A percentile compares a stretch with the other conserved stretches of the same genome.
Evolutionary conservation across 2,888 invertebrate genomes (phyloP).

Genomic region (Spatulosminthurus flaviceps): DNA sequence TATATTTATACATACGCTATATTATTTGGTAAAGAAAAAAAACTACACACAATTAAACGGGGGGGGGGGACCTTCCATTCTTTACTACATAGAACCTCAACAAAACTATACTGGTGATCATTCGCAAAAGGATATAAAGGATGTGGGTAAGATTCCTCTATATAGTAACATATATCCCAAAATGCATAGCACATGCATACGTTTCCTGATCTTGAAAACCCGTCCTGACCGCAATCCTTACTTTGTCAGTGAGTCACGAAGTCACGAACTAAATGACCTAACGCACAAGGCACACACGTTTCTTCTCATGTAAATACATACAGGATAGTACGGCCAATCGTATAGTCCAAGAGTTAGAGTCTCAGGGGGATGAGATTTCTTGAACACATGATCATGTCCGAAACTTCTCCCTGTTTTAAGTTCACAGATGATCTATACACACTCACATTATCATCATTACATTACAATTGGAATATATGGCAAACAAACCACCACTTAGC

Average conservation of each 20-base stretch:
- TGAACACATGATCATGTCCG: background rate
- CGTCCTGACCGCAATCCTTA: constrained; percentile 49
- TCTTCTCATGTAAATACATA: background rate
- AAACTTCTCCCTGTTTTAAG: background rate
- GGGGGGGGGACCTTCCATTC: background rate
- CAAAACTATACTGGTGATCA: background rate
- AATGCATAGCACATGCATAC: too few relatives aligned
- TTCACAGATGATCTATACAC: background rate
- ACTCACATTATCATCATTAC: too few relatives aligned
- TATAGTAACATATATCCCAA: too few relatives aligned
- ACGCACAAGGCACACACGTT: constrained; percentile 32
- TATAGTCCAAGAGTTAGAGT: background rate
- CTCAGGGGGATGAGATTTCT: background rate
- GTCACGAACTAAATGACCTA: constrained; percentile 45
- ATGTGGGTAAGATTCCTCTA: background rate
- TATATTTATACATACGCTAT: too few relatives aligned
- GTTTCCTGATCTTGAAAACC: constrained; percentile 49
- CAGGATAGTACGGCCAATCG: background rate
- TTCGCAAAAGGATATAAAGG: too few relatives aligned
- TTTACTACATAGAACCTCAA: background rate
- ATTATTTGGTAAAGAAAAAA: too few relatives aligned
- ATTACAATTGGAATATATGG: constrained; percentile 2
- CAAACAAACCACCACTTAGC: constrained; percentile 18
- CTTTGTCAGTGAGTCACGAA: constrained; percentile 47
- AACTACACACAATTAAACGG: constrained; percentile 6